Base-by-base conservation (phyloP, 2,888 invertebrate species). In the Pristionchus arcanus region DNA sequence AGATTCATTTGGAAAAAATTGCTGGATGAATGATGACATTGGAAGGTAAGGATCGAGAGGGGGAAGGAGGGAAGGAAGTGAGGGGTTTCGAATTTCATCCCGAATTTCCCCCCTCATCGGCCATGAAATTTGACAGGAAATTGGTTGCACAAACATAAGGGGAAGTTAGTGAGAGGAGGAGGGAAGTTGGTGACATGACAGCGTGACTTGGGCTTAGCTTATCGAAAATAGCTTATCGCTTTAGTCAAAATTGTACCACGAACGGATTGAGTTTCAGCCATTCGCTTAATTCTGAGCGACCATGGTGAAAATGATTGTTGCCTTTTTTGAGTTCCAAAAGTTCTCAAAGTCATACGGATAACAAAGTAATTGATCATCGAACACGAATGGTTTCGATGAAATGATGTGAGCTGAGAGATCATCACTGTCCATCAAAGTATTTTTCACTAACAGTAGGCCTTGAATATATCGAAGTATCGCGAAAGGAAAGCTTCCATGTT, bases 111-210 rank as follows among this genome's bases (percentile, higher is more conserved):
- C 31, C 68, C 31, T 21, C 28, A 81, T 81, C n/a, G 49, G 81
- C 49, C 81, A 25, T 21, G 74, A 74, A 81, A 81, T 81, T 81
- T 81, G 81, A 49, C 81, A 81, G 81, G 81, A 81, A 81, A 81
- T 81, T 81, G 81, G 49, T 81, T 81, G 81, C 81, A n/a, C 49
- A 53, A 7, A 77, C 28, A 81, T 21, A 13, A 28, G 31, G 68
- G n/a, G 19, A 42, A 25, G 25, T 11, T 63, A 42, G n/a, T 34
- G 37, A 28, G 49, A 28, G 42, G 28, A 74, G n/a, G 42, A 49
- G 81, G 49, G 25, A 77, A 77, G 37, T 42, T 19, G 25, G 71
- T 11, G 68, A 68, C 68, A 31, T 68, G 13, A 34, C 4, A 31
- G 3, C 42, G 42, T 42, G 42, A 42, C 42, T 42, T 5, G 42